These are phyloP conservation scores for Halcyon leucocephala DNA, from an alignment of 2,797 vertebrate species.

Conservation along the genomic window DNA sequence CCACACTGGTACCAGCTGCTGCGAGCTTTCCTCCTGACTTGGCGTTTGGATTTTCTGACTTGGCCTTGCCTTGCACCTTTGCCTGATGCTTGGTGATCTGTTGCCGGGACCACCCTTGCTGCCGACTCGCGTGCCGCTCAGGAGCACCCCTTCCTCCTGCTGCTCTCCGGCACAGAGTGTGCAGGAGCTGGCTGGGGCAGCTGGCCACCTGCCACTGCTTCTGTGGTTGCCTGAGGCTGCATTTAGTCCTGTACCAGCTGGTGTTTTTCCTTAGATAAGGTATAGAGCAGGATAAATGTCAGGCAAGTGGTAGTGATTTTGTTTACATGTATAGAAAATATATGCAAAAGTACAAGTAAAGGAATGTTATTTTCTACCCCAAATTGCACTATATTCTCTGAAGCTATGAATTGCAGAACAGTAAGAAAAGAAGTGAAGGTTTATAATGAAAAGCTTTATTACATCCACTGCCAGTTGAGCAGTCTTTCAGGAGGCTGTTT, in stretches of 20 bases:
- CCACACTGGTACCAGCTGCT: fast-evolving
- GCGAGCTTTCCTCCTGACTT: background rate
- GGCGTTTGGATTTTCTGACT: background rate
- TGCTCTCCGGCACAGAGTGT: fast-evolving
- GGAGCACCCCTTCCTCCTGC: background rate
- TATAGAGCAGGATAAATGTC: background rate
- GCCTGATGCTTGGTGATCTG: background rate
- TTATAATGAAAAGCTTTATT: background rate
- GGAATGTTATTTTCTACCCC: background rate
- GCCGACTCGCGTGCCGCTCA: fast-evolving
- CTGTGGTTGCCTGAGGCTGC: background rate
- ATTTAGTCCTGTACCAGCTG: background rate
- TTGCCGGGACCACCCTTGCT: background rate
- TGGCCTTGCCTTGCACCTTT: background rate
- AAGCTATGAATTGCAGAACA: background rate
- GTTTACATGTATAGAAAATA: background rate
- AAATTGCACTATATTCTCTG: background rate
- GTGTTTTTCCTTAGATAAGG: background rate
- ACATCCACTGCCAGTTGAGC: background rate
- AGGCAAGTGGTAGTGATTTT: background rate
- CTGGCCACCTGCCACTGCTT: background rate
- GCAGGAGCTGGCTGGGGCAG: background rate
- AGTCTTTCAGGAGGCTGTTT: background rate
- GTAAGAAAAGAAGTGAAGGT: background rate
- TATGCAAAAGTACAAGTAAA: background rate